These are phyloP conservation scores for Pavo muticus DNA, from an alignment of 2,113 vertebrate species.

Conservation along the genomic window DNA sequence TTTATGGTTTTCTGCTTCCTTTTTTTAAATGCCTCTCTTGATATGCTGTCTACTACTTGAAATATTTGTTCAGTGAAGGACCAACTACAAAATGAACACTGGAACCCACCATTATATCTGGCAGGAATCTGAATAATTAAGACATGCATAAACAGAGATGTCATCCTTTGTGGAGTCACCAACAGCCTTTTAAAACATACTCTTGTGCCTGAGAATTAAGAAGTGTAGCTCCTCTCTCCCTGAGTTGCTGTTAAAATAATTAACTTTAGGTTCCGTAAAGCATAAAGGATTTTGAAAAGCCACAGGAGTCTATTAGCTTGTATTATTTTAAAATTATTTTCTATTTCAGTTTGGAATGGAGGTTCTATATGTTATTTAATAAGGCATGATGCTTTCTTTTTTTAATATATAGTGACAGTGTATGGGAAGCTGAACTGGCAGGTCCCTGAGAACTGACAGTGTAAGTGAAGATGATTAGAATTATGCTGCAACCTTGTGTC, in stretches of 20 bases:
- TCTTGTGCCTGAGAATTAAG: neutral
- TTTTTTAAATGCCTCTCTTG: neutral
- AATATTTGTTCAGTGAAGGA: neutral
- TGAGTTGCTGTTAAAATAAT: constrained; percentile 20
- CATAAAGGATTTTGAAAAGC: constrained; percentile 53
- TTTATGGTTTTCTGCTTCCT: neutral
- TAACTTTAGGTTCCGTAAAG: constrained; percentile 38
- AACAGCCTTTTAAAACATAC: neutral
- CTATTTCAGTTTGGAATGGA: constrained; percentile 42
- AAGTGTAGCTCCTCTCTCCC: neutral
- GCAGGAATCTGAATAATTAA: neutral
- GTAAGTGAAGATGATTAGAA: constrained; percentile 9
- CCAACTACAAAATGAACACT: neutral
- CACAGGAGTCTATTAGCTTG: constrained; percentile 31
- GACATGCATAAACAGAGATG: neutral
- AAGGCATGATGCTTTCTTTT: constrained; percentile 56
- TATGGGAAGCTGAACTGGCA: constrained; percentile 34
- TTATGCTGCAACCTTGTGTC: neutral
- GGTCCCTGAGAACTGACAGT: constrained; percentile 15
- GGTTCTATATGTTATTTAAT: constrained; percentile 44
- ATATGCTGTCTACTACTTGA: neutral
- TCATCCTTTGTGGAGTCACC: neutral
- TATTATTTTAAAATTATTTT: constrained; percentile 65
- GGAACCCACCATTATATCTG: neutral
- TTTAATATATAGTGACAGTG: constrained; percentile 21